Evolutionary conservation across 2,113 vertebrate species (phyloP).

Genomic region (Lophotis ruficrista): DNA sequence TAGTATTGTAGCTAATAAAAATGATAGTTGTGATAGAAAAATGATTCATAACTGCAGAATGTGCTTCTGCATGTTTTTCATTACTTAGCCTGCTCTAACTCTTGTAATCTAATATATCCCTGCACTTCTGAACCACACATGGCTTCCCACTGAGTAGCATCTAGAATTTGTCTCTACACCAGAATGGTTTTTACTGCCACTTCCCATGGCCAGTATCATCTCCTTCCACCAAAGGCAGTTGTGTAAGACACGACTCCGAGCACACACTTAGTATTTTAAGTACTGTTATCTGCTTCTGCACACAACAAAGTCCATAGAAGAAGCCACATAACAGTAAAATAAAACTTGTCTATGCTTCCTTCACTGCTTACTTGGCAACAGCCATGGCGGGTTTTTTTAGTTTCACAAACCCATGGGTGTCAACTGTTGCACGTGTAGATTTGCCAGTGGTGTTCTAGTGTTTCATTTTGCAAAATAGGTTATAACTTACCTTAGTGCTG

Average conservation of each 20-base stretch:
- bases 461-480: not conserved
- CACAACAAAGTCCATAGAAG: not conserved
- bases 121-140: not conserved
- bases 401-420: not conserved
- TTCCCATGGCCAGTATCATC: not conserved
- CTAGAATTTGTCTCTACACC: not conserved
- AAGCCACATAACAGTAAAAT: not conserved
- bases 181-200: not conserved
- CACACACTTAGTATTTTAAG: not conserved
- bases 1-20: constrained; percentile 56
- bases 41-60: constrained; percentile 36
- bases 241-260: not conserved
- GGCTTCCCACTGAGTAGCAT: not conserved
- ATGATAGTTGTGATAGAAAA: constrained; percentile 35
- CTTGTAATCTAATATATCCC: not conserved
- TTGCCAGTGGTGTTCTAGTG: not conserved
- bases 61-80: constrained; percentile 54
- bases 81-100: constrained; percentile 32
- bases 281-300: not conserved
- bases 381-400: not conserved
- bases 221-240: not conserved
- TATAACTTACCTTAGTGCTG: not conserved
- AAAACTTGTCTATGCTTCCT: not conserved
- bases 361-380: not conserved
- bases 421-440: not conserved